A percentile compares a stretch with the other conserved stretches of the same genome.
Evolutionary conservation across 2,797 vertebrate species (phyloP).

Genomic region (Botia kubotai): DNA sequence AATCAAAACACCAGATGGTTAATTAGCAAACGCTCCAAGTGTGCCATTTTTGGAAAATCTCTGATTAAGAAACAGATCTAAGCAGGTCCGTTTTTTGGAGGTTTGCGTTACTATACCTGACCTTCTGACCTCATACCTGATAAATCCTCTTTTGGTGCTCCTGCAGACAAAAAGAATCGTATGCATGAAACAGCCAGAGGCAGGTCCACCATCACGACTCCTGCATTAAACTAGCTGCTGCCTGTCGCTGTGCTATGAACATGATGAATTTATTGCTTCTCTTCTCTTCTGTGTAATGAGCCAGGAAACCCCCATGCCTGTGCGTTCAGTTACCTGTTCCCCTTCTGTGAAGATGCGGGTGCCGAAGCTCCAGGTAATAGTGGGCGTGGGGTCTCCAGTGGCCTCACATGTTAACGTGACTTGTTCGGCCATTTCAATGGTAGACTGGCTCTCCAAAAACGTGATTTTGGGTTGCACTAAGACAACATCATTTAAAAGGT

Average conservation of each 20-base stretch:
- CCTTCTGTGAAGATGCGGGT: conserved; percentile 87
- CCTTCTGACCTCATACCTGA: conserved; percentile 83
- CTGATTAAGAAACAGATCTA: conserved; percentile 54
- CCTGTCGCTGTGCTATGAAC: conserved; percentile 10
- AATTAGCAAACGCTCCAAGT: conserved; percentile 61
- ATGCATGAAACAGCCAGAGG: conserved; percentile 68
- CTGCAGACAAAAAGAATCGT: conserved; percentile 81
- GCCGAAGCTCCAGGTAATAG: conserved; percentile 92
- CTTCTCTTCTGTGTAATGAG: conserved; percentile 20
- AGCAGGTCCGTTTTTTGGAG: conserved; percentile 32
- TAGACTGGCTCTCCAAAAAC: conserved; percentile 91
- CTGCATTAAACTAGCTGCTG: conserved; percentile 29
- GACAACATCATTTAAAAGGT: conserved; percentile 50
- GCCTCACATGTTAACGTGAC: conserved; percentile 96
- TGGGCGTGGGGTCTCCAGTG: conserved; percentile 94
- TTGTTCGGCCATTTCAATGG: conserved; percentile 92
- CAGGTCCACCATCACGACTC: conserved; percentile 39
- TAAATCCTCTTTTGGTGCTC: conserved; percentile 86
- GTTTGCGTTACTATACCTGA: conserved; percentile 69
- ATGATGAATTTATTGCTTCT: conserved; percentile 34
- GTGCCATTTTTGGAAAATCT: conserved; percentile 65
- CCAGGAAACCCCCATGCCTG: neutral
- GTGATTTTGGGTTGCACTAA: conserved; percentile 97
- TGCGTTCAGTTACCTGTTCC: conserved; percentile 87
- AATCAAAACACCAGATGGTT: conserved; percentile 63